A percentile compares a stretch with the other conserved stretches of the same genome.
phyloP scores from a whole-genome alignment of 2,888 invertebrate genomes.

The Aleiodes alternator region DNA sequence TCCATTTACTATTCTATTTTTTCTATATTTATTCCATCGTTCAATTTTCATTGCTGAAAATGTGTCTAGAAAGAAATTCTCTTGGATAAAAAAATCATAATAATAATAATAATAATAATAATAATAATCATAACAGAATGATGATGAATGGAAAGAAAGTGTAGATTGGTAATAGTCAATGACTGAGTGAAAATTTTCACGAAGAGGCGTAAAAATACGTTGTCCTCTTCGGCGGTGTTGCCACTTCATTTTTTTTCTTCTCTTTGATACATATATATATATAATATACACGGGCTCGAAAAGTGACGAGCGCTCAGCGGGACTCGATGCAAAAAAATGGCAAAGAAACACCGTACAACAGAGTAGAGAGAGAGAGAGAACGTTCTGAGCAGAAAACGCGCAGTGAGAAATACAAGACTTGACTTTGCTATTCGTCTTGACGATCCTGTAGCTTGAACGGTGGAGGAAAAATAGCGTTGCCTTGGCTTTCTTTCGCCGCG shows the following conservation, averaged over 20 bases:
- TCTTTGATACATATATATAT: conserved; percentile 1
- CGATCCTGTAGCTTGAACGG: conserved; percentile 46
- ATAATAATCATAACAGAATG: conserved; percentile 15
- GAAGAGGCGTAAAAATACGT: neutral
- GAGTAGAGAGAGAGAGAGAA: neutral
- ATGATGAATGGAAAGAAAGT: conserved; percentile 44
- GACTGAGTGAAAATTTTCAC: conserved; percentile 37
- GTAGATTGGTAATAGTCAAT: conserved; percentile 45
- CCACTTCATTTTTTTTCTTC: neutral
- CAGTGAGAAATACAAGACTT: conserved; percentile 10
- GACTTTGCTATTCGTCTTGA: conserved; percentile 28
- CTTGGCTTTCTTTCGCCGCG: conserved; percentile 60
- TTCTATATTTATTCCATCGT: neutral
- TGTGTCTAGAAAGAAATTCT: neutral
- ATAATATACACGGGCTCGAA: conserved; percentile 4
- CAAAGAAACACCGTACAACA: conserved; percentile 18
- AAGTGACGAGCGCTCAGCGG: conserved; percentile 18
- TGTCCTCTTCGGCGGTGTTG: conserved; percentile 12
- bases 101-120: neutral
- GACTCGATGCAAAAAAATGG: conserved; percentile 25
- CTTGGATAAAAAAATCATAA: neutral
- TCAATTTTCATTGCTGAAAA: conserved; percentile 2
- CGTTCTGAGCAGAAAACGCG: neutral
- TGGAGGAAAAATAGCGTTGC: conserved; percentile 61
- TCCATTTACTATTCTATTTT: conserved; percentile 19